Evolutionary conservation across 1,140 invertebrate species (phyloP).

Genomic region (Polypedilum vanderplanki): DNA sequence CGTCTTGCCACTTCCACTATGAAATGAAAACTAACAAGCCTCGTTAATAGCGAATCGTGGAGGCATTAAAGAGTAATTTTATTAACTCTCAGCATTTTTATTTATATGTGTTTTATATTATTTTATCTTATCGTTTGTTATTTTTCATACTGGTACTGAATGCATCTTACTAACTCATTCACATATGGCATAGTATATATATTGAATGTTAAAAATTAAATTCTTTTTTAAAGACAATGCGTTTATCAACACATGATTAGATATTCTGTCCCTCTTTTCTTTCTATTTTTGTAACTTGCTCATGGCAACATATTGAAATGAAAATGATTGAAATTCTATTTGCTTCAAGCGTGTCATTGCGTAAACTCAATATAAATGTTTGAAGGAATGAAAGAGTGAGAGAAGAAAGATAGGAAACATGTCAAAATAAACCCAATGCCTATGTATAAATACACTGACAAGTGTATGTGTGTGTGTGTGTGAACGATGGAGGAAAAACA

Average conservation of each 20-base stretch:
- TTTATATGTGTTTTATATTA: neutral
- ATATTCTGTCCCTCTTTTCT: too few relatives aligned
- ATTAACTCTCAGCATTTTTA: neutral
- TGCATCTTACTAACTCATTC: too few relatives aligned
- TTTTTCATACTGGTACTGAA: neutral
- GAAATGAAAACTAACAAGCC: neutral
- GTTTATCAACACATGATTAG: too few relatives aligned
- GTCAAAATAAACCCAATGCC: conserved; percentile 5
- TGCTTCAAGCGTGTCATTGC: conserved; percentile 10
- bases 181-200: too few relatives aligned
- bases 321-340: conserved; percentile 19
- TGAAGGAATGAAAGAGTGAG: neutral
- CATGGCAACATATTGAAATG: neutral
- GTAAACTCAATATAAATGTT: conserved; percentile 8
- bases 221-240: too few relatives aligned
- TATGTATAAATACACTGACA: neutral
- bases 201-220: too few relatives aligned
- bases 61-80: neutral
- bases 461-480: neutral
- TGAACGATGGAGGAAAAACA: neutral
- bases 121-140: neutral
- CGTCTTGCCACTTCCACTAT: neutral
- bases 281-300: too few relatives aligned
- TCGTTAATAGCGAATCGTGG: neutral
- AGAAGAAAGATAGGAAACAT: neutral